These are phyloP conservation scores for Chinchilla lanigera DNA, from an alignment of 2,113 vertebrate genomes.

Conservation along the genomic window DNA sequence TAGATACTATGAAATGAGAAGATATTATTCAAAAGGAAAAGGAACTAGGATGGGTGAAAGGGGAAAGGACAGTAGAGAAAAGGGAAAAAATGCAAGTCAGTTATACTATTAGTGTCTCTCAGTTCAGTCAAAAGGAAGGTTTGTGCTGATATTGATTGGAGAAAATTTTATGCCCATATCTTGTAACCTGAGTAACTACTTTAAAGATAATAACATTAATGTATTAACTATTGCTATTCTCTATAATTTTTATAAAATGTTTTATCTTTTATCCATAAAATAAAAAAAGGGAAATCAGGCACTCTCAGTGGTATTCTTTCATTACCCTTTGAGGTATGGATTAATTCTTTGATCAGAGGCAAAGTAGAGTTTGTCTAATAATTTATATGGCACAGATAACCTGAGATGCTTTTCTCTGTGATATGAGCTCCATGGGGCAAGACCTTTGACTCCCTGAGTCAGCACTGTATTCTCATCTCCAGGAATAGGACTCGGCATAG, in stretches of 20 bases:
- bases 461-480: background rate
- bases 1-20: background rate
- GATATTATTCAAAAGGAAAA: background rate
- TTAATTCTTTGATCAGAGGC: background rate
- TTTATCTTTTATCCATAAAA: no score
- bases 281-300: no score
- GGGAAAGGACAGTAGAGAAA: no score
- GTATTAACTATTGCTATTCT: no score
- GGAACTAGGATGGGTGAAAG: background rate
- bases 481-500: background rate
- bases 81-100: no score
- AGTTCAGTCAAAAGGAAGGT: no score
- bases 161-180: no score
- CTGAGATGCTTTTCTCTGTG: background rate
- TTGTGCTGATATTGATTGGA: no score
- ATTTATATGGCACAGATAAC: background rate
- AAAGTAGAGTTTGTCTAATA: background rate
- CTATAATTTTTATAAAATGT: no score
- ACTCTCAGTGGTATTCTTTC: background rate
- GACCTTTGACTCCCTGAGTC: background rate
- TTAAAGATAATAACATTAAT: no score
- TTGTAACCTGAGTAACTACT: no score
- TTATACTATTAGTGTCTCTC: no score
- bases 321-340: background rate
- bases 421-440: background rate